A percentile compares a stretch with the other conserved stretches of the same genome.
These are phyloP conservation scores for Drosophila atripex DNA, from an alignment of 2,888 invertebrate genomes.

Conservation along the genomic window DNA sequence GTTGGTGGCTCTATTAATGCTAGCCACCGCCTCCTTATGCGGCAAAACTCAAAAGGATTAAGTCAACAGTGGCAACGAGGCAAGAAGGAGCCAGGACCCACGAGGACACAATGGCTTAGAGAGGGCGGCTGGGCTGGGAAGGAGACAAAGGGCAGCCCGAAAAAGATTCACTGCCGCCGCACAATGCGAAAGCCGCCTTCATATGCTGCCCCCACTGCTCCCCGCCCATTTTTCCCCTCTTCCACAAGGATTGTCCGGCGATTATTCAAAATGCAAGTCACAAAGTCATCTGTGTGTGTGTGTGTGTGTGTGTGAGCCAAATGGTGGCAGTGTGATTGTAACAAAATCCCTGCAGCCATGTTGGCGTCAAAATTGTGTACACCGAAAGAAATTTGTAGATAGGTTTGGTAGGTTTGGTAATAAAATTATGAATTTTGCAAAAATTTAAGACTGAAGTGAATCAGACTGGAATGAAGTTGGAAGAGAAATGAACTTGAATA, in stretches of 20 bases:
- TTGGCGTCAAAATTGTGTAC: slow-evolving; percentile 64
- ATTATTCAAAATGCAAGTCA: slow-evolving; percentile 80
- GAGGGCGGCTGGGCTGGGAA: slow-evolving; percentile 4
- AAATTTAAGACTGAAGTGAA: no score
- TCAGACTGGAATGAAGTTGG: no score
- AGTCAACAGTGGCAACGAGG: slow-evolving; percentile 45
- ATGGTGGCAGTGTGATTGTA: slow-evolving; percentile 43
- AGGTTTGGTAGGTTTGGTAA: no score
- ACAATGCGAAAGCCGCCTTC: slow-evolving; percentile 74
- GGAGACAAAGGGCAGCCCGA: slow-evolving; percentile 60
- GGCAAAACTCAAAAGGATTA: slow-evolving; percentile 82
- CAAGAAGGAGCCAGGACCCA: slow-evolving; percentile 9
- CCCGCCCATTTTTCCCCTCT: not conserved
- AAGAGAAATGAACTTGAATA: no score
- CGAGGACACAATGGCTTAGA: slow-evolving; percentile 6
- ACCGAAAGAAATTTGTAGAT: not conserved
- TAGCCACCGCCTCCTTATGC: slow-evolving; percentile 61
- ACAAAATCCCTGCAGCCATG: slow-evolving; percentile 73
- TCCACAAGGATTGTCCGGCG: slow-evolving; percentile 56
- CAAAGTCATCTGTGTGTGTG: slow-evolving; percentile 37
- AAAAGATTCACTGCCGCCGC: slow-evolving; percentile 71
- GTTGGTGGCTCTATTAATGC: slow-evolving; percentile 61
- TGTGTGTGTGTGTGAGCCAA: slow-evolving; percentile 17
- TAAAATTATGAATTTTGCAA: no score
- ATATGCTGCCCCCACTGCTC: slow-evolving; percentile 30